Evolutionary conservation across 2,797 vertebrate species (phyloP).

Genomic region (Remorina albescens): DNA sequence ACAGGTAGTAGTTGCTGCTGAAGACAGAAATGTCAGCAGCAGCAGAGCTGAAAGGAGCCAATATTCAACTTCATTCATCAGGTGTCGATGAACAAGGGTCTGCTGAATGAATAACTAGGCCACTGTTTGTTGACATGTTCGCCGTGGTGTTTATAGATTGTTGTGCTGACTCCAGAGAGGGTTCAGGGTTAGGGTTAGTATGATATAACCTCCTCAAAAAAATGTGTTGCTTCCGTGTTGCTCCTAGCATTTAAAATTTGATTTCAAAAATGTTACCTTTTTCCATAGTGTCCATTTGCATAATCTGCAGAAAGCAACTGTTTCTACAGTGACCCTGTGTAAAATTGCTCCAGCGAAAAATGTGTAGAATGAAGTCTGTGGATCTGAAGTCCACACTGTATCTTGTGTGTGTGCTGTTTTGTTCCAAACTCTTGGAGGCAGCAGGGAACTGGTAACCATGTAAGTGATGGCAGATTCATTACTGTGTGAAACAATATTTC

Average conservation of each 20-base stretch:
- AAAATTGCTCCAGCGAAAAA: neutral
- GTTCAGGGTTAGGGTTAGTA: too few species aligned
- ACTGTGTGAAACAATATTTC: slow-evolving; percentile 31
- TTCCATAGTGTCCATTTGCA: neutral
- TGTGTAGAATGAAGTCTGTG: neutral
- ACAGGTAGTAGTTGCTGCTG: too few species aligned
- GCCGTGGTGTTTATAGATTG: neutral
- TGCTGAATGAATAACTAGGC: neutral
- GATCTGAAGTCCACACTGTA: slow-evolving; percentile 13
- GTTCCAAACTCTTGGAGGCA: slow-evolving; percentile 14
- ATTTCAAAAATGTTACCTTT: neutral
- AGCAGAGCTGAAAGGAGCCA: too few species aligned
- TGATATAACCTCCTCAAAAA: neutral
- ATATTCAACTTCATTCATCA: too few species aligned
- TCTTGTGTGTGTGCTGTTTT: slow-evolving; percentile 5
- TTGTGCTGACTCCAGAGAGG: neutral
- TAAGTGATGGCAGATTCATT: slow-evolving; percentile 46
- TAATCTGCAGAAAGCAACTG: neutral
- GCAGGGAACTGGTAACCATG: slow-evolving; percentile 28
- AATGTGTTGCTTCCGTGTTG: neutral
- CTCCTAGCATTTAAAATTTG: neutral
- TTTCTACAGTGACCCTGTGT: neutral
- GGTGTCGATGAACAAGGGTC: too few species aligned
- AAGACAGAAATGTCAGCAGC: too few species aligned
- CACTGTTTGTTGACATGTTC: too few species aligned